Evolutionary conservation across 2,888 invertebrate species (phyloP).

Genomic region (Drosophila melanocephala): DNA sequence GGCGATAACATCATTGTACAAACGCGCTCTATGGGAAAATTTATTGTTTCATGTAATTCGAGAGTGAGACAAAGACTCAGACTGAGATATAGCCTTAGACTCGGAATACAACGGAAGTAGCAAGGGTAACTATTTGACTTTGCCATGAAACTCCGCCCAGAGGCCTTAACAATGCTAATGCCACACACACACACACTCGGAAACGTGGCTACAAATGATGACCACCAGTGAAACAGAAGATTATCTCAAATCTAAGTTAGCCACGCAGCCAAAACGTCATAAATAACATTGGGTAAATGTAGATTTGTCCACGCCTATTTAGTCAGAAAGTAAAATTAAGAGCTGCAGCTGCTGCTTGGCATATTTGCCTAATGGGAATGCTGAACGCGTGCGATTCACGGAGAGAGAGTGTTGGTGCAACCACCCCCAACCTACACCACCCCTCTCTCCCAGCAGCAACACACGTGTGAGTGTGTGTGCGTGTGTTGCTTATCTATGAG

Average conservation of each 20-base stretch:
- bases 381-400: constrained; percentile 46
- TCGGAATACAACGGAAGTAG: constrained; percentile 42
- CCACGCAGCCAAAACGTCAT: constrained; percentile 50
- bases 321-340: constrained; percentile 25
- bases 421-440: background rate
- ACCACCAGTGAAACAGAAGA: constrained; percentile 55
- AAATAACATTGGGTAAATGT: constrained; percentile 62
- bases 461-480: constrained; percentile 36
- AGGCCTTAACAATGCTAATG: constrained; percentile 22
- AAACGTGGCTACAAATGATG: constrained; percentile 71
- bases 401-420: constrained; percentile 13
- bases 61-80: constrained; percentile 13
- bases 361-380: constrained; percentile 71
- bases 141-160: constrained; percentile 24
- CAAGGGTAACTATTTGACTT: constrained; percentile 70
- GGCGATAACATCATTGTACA: constrained; percentile 44
- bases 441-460: background rate
- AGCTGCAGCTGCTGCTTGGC: constrained; percentile 47
- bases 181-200: constrained; percentile 22
- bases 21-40: constrained; percentile 52
- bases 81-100: constrained; percentile 10
- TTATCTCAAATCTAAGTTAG: constrained; percentile 67
- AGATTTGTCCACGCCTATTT: constrained; percentile 69
- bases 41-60: constrained; percentile 63
- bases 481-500: constrained; percentile 54